phyloP scores from a whole-genome alignment of 2,888 invertebrate species.

The Tachina grossa region DNA sequence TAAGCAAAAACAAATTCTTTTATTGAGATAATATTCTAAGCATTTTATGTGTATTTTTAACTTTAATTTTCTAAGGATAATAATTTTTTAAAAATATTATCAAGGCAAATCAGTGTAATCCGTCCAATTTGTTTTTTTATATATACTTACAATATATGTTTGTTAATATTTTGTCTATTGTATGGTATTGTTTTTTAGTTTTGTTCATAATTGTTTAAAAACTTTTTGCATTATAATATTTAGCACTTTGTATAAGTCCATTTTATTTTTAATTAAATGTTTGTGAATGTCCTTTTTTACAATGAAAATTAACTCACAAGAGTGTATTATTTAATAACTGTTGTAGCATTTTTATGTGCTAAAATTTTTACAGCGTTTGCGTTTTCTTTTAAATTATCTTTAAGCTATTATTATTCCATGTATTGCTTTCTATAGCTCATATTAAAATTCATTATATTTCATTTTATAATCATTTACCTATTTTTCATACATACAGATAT shows the following conservation, averaged over 20 bases:
- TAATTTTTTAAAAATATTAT: slow-evolving; percentile 44
- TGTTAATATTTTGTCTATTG: slow-evolving; percentile 55
- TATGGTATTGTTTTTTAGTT: slow-evolving; percentile 31
- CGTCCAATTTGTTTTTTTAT: slow-evolving; percentile 77
- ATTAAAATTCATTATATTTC: not conserved
- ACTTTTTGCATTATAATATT: slow-evolving; percentile 13
- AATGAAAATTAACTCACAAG: not conserved
- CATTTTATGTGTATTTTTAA: slow-evolving; percentile 50
- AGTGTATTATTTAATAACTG: not conserved
- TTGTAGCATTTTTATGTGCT: not conserved
- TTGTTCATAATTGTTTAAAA: slow-evolving; percentile 48
- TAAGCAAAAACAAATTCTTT: not conserved
- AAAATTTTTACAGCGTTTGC: not conserved
- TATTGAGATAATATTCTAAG: slow-evolving; percentile 3
- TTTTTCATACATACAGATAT: not conserved
- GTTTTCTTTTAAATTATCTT: not conserved
- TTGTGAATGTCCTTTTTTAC: not conserved
- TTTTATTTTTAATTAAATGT: slow-evolving; percentile 8
- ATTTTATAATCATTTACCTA: slow-evolving; percentile 23
- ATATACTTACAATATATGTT: slow-evolving; percentile 73
- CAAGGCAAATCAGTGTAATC: slow-evolving; percentile 78
- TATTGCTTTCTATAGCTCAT: slow-evolving; percentile 1
- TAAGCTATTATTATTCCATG: slow-evolving; percentile 21
- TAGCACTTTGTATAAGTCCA: not conserved
- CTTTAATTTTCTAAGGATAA: slow-evolving; percentile 19